These are phyloP conservation scores for Megaleporinus macrocephalus DNA, from an alignment of 2,113 vertebrate species.

Conservation along the genomic window DNA sequence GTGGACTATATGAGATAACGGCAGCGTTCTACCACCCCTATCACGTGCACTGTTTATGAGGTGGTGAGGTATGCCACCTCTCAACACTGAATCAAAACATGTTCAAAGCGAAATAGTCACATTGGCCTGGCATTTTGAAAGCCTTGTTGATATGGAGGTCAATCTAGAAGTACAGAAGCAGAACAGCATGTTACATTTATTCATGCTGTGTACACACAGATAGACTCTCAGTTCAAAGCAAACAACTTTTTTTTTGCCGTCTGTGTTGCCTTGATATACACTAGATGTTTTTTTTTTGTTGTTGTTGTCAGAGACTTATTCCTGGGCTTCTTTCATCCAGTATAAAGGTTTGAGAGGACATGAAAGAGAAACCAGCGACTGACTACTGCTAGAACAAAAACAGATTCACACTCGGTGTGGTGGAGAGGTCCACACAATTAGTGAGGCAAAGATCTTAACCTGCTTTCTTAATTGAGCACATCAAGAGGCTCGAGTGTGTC, in stretches of 20 bases:
- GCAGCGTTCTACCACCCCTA: neutral
- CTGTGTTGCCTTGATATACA: slow-evolving; percentile 23
- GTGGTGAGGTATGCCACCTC: neutral
- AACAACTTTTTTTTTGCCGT: slow-evolving; percentile 2
- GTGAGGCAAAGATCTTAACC: slow-evolving; percentile 4
- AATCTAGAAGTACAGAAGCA: neutral
- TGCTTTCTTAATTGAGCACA: slow-evolving; percentile 1
- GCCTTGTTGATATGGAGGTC: neutral
- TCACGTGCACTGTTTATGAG: too few relatives aligned
- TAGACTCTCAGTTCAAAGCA: slow-evolving; percentile 35
- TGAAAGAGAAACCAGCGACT: slow-evolving; percentile 31
- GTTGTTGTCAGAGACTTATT: slow-evolving; percentile 41
- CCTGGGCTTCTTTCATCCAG: slow-evolving; percentile 36
- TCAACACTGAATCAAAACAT: neutral
- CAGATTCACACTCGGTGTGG: neutral
- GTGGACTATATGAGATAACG: neutral
- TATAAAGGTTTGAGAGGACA: slow-evolving; percentile 5
- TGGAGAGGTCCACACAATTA: slow-evolving; percentile 7
- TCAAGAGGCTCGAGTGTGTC: neutral
- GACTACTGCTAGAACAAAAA: slow-evolving; percentile 25
- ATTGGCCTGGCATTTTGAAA: neutral
- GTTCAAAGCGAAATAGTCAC: neutral
- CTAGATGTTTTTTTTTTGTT: neutral
- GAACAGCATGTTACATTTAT: slow-evolving; percentile 1
- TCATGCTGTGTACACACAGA: neutral